Evolutionary conservation across 2,888 invertebrate genomes (phyloP), one percentile per base, ranked within the genome.

Genomic region (Osedax fenrisi): DNA sequence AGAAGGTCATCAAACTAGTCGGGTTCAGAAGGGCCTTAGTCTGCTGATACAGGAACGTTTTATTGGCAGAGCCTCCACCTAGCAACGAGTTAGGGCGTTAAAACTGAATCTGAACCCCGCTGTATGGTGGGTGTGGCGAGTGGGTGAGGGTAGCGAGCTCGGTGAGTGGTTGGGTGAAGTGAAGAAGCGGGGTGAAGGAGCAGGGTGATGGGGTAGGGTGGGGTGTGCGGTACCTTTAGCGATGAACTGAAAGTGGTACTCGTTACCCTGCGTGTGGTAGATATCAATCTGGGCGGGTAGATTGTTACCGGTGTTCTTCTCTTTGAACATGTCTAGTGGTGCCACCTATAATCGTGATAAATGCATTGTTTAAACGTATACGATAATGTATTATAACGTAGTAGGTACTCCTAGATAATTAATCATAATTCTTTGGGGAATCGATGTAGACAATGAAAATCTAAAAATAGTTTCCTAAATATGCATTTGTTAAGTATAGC

Each of bases 271-370:
- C 1, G 82, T 82, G 26, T 83, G 78, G 75, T 83, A 85, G 17
- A 85, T 77, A 69, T 85, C 85, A 22, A 85, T 84, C 79, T 85
- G 84, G 24, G 84, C 84, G 2, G 84, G 84, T 2, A 85, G 79
- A 75, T 85, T 85, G 3, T 84, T 84, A 22, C 81, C 82, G 26
- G 84, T 85, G 79, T 85, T 85, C 21, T 81, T 82, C 77, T 85
- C 85, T 64, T 77, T 79, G 78, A 80, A 85, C 84, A 85, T 85
- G 78, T 83, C 83, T 22, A 84, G 26, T 26, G 85, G 83, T 2
- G 84, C 80, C 17, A 85, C 84, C 84, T 84, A 59, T n/a, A n/a
- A n/a, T n/a, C n/a, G n/a, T n/a, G n/a, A n/a, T 13, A 64, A 13
- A 22, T 13, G 22, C 17, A 25, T 13, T n/a, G n/a, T n/a, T n/a